These are phyloP conservation scores for Puffinus mauretanicus DNA, from an alignment of 2,113 vertebrate genomes.

Conservation along the genomic window DNA sequence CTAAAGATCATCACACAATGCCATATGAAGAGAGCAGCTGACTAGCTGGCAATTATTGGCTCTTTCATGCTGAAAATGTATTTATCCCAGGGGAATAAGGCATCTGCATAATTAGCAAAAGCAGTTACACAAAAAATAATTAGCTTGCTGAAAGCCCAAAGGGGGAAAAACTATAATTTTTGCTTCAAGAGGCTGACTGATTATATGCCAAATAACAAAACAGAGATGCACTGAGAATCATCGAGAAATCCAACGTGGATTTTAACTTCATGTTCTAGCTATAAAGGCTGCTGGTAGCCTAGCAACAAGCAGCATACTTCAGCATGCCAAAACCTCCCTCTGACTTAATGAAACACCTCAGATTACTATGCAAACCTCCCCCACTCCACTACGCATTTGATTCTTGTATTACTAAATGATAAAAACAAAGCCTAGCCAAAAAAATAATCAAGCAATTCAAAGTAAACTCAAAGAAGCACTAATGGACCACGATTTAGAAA, in stretches of 20 bases:
- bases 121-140: slow-evolving; percentile 68
- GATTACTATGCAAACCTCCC: slow-evolving; percentile 18
- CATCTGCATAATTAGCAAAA: slow-evolving; percentile 72
- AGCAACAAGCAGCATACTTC: slow-evolving; percentile 71
- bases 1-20: slow-evolving; percentile 32
- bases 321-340: slow-evolving; percentile 49
- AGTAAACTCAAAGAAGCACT: background rate
- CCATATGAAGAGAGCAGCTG: slow-evolving; percentile 37
- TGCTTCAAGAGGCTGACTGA: slow-evolving; percentile 68
- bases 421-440: background rate
- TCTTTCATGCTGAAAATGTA: slow-evolving; percentile 71
- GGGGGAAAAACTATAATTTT: slow-evolving; percentile 69
- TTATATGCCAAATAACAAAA: slow-evolving; percentile 55
- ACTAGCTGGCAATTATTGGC: slow-evolving; percentile 61
- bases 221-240: slow-evolving; percentile 21
- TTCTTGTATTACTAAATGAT: background rate
- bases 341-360: slow-evolving; percentile 36
- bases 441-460: background rate
- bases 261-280: slow-evolving; percentile 63
- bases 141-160: slow-evolving; percentile 61
- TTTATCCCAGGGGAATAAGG: slow-evolving; percentile 53
- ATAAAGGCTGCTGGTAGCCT: slow-evolving; percentile 64
- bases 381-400: background rate
- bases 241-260: slow-evolving; percentile 50
- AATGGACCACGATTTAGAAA: background rate